phyloP scores from a whole-genome alignment of 2,797 vertebrate genomes.

The Girardinus metallicus region DNA sequence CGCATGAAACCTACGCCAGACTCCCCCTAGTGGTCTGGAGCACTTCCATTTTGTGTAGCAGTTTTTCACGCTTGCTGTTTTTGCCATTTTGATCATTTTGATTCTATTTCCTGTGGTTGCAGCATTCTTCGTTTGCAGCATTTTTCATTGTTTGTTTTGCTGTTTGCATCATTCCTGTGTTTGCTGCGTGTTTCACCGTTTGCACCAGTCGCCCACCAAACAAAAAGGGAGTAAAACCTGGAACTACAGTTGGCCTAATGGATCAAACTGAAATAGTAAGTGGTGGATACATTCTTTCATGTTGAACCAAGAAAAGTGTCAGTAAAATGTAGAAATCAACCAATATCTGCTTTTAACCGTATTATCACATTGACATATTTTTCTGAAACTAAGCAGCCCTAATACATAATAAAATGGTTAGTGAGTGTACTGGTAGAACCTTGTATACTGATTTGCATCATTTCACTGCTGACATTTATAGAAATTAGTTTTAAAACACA shows the following conservation, averaged over 20 bases:
- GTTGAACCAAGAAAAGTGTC: neutral
- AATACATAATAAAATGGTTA: neutral
- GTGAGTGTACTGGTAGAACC: neutral
- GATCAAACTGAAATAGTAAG: neutral
- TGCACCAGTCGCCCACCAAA: neutral
- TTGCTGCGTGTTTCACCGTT: neutral
- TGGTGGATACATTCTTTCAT: neutral
- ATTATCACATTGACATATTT: neutral
- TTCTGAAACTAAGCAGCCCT: neutral
- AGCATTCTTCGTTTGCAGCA: neutral
- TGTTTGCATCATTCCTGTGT: neutral
- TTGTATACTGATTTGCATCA: neutral
- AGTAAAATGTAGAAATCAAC: neutral
- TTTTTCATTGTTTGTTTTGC: neutral
- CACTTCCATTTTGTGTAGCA: neutral
- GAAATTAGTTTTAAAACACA: neutral
- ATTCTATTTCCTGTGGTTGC: neutral
- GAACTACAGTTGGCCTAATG: neutral
- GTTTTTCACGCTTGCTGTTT: neutral
- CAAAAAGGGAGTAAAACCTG: neutral
- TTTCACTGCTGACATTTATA: neutral
- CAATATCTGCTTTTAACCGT: neutral
- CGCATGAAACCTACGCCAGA: neutral
- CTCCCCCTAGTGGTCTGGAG: neutral
- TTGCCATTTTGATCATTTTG: neutral